Conservation (phyloP, 2,888 invertebrate genomes). For the Microctonus aethiopoides region DNA sequence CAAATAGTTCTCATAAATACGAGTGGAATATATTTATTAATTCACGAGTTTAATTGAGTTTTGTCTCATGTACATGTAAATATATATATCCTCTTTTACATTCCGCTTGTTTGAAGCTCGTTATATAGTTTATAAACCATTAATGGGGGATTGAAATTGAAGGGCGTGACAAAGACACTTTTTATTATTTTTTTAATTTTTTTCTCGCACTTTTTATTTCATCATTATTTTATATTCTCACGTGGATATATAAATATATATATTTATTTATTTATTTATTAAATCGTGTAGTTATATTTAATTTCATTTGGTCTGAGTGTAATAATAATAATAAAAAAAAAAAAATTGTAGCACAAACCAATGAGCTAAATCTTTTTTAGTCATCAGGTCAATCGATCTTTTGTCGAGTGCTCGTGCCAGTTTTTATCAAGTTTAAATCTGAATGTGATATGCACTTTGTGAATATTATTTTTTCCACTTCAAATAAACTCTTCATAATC, state of each 20-base stretch:
- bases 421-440: constrained; percentile 21
- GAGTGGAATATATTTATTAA: not conserved
- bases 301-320: not conserved
- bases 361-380: constrained; percentile 12
- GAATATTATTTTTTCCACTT: not conserved
- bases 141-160: constrained; percentile 8
- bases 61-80: not conserved
- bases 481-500: not conserved
- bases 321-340: not conserved
- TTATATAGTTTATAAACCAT: not conserved
- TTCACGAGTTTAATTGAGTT: constrained; percentile 18
- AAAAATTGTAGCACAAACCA: constrained; percentile 2
- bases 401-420: constrained; percentile 14
- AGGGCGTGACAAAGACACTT: not conserved
- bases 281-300: not conserved
- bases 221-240: not conserved
- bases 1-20: not conserved
- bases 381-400: constrained; percentile 26
- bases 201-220: not conserved
- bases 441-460: not conserved
- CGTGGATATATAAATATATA: not conserved
- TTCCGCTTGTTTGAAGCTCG: not conserved
- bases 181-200: not conserved
- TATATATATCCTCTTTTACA: not conserved
- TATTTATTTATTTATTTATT: not conserved